phyloP scores from a whole-genome alignment of 2,797 vertebrate genomes.

The Hippocampus kuda region DNA sequence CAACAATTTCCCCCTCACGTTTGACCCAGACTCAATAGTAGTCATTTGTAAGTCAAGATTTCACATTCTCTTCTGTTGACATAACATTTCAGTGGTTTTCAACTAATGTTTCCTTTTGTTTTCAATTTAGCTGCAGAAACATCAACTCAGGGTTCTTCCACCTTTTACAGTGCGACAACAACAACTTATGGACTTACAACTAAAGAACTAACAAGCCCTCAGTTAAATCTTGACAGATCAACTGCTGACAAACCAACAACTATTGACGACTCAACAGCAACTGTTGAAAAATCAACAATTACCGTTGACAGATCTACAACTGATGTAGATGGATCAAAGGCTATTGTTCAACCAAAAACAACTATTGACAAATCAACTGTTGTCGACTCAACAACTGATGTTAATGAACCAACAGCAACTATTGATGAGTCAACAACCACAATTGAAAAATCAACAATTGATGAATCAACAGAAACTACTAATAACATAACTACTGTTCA shows the following conservation, averaged over 20 bases:
- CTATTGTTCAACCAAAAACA: not conserved
- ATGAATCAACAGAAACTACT: not conserved
- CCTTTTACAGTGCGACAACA: no score
- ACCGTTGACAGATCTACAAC: not conserved
- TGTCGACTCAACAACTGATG: not conserved
- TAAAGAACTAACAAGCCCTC: not conserved
- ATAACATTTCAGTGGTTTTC: not conserved
- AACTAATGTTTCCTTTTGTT: not conserved
- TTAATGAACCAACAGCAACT: not conserved
- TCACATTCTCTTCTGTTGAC: not conserved
- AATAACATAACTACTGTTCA: not conserved
- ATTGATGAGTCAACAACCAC: not conserved
- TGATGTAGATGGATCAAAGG: not conserved
- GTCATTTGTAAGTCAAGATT: conserved; percentile 17
- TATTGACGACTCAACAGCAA: not conserved
- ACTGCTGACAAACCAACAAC: not conserved
- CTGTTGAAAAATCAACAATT: not conserved
- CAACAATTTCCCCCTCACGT: conserved; percentile 15
- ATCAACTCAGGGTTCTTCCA: not conserved
- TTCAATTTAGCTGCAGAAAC: not conserved
- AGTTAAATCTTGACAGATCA: not conserved
- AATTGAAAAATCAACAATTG: not conserved
- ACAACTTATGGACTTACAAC: no score
- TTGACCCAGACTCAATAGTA: not conserved
- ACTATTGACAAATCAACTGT: not conserved